These are phyloP conservation scores for Lasioglossum vierecki DNA, from an alignment of 2,888 invertebrate species.

Conservation along the genomic window DNA sequence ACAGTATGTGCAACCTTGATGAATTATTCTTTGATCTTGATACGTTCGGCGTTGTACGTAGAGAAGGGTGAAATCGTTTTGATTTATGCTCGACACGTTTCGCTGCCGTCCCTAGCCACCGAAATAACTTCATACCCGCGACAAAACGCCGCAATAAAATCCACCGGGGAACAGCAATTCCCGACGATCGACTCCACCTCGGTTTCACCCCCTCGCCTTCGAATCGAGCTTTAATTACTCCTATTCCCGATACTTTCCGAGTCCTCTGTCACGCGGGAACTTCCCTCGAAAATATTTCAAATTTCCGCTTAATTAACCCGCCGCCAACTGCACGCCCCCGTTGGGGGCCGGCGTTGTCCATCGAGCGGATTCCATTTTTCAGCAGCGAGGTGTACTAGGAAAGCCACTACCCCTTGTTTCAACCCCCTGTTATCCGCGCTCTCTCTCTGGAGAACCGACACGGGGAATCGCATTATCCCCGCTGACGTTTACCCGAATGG, in stretches of 20 bases:
- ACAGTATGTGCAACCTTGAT: not conserved
- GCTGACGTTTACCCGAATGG: constrained; percentile 61
- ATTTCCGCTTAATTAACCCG: constrained; percentile 43
- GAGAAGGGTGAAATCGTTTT: not conserved
- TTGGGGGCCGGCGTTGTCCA: constrained; percentile 23
- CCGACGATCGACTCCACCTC: too few species aligned
- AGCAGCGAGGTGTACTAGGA: not conserved
- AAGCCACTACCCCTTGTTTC: not conserved
- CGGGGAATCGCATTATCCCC: constrained; percentile 57
- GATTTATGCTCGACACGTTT: not conserved
- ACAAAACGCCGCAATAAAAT: constrained; percentile 37
- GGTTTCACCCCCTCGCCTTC: too few species aligned
- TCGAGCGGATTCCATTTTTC: constrained; percentile 37
- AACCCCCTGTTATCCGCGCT: not conserved
- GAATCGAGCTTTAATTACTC: constrained; percentile 32
- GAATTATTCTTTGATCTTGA: too few species aligned
- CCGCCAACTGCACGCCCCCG: not conserved
- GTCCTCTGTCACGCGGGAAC: constrained; percentile 16
- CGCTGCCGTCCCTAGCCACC: not conserved
- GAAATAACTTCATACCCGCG: constrained; percentile 23
- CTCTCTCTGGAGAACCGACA: constrained; percentile 27
- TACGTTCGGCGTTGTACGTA: not conserved
- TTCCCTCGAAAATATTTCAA: constrained; percentile 28
- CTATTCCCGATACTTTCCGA: constrained; percentile 16
- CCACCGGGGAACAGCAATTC: constrained; percentile 29